phyloP scores from a whole-genome alignment of 2,113 vertebrate species.

The Xyrauchen texanus region DNA sequence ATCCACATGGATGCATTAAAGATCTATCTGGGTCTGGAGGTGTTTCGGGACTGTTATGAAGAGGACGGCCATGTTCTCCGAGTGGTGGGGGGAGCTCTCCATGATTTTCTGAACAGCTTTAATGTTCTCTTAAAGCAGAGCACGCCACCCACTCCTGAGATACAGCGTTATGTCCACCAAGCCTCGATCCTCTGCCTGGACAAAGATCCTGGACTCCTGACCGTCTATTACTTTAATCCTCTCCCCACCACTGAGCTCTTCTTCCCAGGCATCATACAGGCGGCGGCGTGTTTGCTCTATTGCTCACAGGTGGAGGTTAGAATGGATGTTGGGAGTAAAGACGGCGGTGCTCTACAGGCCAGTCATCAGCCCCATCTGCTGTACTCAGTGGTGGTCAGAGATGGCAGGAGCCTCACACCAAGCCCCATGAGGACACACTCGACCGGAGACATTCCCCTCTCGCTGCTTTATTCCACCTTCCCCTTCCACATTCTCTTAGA shows the following conservation, averaged over 20 bases:
- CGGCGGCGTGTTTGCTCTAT: slow-evolving; percentile 86
- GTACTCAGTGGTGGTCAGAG: slow-evolving; percentile 85
- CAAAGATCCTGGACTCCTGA: slow-evolving; percentile 87
- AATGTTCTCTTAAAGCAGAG: slow-evolving; percentile 92
- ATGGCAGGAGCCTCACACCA: slow-evolving; percentile 80
- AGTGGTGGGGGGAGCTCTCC: slow-evolving; percentile 92
- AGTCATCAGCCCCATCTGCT: slow-evolving; percentile 87
- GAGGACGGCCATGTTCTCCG: slow-evolving; percentile 91
- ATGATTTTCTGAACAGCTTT: slow-evolving; percentile 98
- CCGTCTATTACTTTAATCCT: slow-evolving; percentile 94
- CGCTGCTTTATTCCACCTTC: slow-evolving; percentile 93
- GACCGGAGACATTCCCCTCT: slow-evolving; percentile 86
- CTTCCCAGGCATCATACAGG: slow-evolving; percentile 90
- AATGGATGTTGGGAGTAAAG: slow-evolving; percentile 77
- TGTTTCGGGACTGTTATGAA: slow-evolving; percentile 93
- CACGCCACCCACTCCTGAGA: slow-evolving; percentile 63
- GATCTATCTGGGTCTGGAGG: slow-evolving; percentile 87
- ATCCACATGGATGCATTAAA: slow-evolving; percentile 78
- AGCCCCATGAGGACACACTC: slow-evolving; percentile 87
- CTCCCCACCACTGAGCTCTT: slow-evolving; percentile 85
- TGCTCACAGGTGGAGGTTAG: slow-evolving; percentile 86
- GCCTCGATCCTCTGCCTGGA: slow-evolving; percentile 94
- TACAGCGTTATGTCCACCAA: slow-evolving; percentile 76
- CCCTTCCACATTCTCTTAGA: slow-evolving; percentile 97
- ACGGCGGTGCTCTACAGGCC: slow-evolving; percentile 80